Conservation (phyloP, 2,888 invertebrate genomes). For the Dermolepida albohirtum region DNA sequence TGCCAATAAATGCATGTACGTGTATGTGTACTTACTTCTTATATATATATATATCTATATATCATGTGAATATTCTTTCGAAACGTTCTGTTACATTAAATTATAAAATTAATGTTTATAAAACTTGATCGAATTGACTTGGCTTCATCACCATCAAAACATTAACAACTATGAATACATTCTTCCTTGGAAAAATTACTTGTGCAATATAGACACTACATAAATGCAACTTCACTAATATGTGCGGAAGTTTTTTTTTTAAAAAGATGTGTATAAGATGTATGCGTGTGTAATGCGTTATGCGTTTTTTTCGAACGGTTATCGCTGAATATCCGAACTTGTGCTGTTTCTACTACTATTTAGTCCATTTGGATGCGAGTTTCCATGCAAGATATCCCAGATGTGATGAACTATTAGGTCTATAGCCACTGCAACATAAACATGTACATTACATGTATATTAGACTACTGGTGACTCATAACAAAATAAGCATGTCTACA, state of each 20-base stretch:
- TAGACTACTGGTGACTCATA: constrained; percentile 15
- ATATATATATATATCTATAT: too few relatives aligned
- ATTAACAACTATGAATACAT: too few relatives aligned
- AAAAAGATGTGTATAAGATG: background rate
- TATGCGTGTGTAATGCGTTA: constrained; percentile 1
- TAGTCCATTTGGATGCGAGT: constrained; percentile 63
- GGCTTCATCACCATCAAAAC: too few relatives aligned
- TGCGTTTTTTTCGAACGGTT: constrained; percentile 13
- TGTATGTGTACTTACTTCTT: too few relatives aligned
- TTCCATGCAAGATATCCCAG: constrained; percentile 88
- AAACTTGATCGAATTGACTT: too few relatives aligned
- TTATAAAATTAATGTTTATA: too few relatives aligned
- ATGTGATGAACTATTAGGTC: constrained; percentile 99
- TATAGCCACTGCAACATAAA: constrained; percentile 95
- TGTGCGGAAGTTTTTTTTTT: background rate
- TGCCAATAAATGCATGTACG: too few relatives aligned
- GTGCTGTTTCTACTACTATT: constrained; percentile 49
- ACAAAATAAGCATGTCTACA: too few relatives aligned
- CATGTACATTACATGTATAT: constrained; percentile 57
- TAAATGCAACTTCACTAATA: background rate
- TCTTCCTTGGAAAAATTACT: too few relatives aligned
- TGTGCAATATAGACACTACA: too few relatives aligned
- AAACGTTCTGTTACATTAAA: too few relatives aligned
- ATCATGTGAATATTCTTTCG: too few relatives aligned
- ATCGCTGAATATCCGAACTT: constrained; percentile 41